Percentiles rank a stretch among this genome's conserved stretches.
phyloP scores from a whole-genome alignment of 2,888 invertebrate species.

The Pseudeuparius sepicola region DNA sequence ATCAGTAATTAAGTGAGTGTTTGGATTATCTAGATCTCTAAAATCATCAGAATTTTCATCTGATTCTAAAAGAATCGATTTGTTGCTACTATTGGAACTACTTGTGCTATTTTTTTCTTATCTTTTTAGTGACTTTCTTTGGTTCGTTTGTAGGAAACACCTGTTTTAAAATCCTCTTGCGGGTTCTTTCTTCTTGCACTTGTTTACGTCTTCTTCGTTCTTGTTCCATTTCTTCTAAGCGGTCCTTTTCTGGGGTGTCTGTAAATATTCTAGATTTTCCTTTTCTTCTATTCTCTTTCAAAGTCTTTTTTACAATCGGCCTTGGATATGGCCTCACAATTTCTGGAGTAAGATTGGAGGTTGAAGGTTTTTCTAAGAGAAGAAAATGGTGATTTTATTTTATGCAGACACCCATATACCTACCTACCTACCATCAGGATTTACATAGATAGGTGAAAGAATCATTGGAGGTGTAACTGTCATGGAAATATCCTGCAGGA shows the following conservation, averaged over 20 bases:
- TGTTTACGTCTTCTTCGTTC: constrained; percentile 9
- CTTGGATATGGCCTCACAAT: constrained; percentile 21
- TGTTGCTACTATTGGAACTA: constrained; percentile 5
- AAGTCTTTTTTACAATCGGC: constrained; percentile 13
- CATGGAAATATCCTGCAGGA: too few relatives aligned
- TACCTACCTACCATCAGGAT: too few relatives aligned
- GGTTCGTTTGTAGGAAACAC: neutral
- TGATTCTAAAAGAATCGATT: constrained; percentile 4
- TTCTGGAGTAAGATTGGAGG: constrained; percentile 15
- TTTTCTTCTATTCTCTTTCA: constrained; percentile 16
- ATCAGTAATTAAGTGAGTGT: constrained; percentile 7
- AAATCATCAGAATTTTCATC: constrained; percentile 1
- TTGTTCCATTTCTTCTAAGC: constrained; percentile 15
- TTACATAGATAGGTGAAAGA: neutral
- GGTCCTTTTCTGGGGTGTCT: constrained; percentile 23
- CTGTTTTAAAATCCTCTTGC: too few relatives aligned
- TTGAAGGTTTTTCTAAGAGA: too few relatives aligned
- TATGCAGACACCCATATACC: too few relatives aligned
- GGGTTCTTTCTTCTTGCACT: constrained; percentile 5
- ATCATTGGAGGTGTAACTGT: too few relatives aligned
- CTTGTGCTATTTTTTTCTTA: constrained; percentile 4
- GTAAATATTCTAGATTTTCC: constrained; percentile 23
- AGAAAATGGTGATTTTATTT: too few relatives aligned
- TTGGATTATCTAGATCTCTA: constrained; percentile 5
- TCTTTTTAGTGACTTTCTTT: neutral